Percentiles rank a stretch among this genome's conserved stretches.
Conservation (phyloP, 2,888 invertebrate species). For the Alsophila aescularia region DNA sequence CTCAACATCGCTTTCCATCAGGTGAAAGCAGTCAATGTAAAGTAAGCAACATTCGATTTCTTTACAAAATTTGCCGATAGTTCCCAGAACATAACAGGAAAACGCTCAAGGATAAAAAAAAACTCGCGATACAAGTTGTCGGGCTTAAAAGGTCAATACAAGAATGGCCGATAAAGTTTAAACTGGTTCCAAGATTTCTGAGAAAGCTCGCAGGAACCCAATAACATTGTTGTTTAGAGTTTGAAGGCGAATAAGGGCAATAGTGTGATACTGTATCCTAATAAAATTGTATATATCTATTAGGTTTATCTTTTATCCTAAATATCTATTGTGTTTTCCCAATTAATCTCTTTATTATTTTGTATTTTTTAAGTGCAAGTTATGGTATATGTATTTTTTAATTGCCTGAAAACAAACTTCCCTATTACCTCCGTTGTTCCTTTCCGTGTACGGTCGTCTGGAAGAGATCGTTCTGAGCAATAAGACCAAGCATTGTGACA, state of each 20-base stretch:
- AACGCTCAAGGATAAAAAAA: conserved; percentile 44
- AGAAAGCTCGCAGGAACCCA: conserved; percentile 47
- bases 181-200: conserved; percentile 61
- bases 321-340: too few species aligned
- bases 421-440: too few species aligned
- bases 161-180: conserved; percentile 49
- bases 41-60: not conserved
- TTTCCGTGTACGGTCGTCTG: too few species aligned
- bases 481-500: too few species aligned
- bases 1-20: too few species aligned
- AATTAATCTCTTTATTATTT: too few species aligned
- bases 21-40: not conserved
- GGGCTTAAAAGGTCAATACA: conserved; percentile 56
- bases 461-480: too few species aligned
- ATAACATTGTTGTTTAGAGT: conserved; percentile 46
- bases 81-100: conserved; percentile 38
- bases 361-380: too few species aligned
- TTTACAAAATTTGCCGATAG: conserved; percentile 16
- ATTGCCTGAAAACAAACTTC: too few species aligned
- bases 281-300: too few species aligned
- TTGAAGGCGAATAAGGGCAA: conserved; percentile 35
- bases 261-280: not conserved
- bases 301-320: too few species aligned
- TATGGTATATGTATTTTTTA: too few species aligned
- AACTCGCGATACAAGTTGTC: conserved; percentile 39